Conservation (phyloP, 2,113 vertebrate species). For the Tretioscincus oriximinensis region DNA sequence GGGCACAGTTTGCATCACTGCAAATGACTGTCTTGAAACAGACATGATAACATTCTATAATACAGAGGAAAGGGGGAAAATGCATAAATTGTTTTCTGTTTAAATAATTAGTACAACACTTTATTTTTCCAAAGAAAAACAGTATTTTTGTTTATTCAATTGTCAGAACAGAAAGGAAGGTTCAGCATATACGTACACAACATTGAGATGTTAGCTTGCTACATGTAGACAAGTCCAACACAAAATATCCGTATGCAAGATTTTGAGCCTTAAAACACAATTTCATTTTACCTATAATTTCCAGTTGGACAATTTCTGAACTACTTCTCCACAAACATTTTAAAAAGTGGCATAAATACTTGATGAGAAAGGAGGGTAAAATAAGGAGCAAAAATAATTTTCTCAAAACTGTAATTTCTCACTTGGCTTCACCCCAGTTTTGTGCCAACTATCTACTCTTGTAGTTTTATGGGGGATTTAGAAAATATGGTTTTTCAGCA, state of each 20-base stretch:
- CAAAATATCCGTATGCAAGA: too few species aligned
- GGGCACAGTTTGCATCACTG: too few species aligned
- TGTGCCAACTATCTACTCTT: slow-evolving; percentile 5
- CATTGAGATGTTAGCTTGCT: not conserved
- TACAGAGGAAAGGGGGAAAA: too few species aligned
- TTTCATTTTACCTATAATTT: slow-evolving; percentile 8
- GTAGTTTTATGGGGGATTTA: slow-evolving; percentile 25
- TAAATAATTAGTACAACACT: too few species aligned
- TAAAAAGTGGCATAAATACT: slow-evolving; percentile 20
- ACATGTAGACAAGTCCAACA: not conserved
- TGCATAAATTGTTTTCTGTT: too few species aligned
- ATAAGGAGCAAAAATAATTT: slow-evolving; percentile 21
- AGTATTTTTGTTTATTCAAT: not conserved
- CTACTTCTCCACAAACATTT: not conserved
- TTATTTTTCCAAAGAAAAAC: too few species aligned
- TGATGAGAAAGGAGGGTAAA: slow-evolving; percentile 22
- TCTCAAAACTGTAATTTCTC: slow-evolving; percentile 41
- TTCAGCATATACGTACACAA: too few species aligned
- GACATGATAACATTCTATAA: too few species aligned
- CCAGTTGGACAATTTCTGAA: not conserved
- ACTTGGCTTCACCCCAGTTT: slow-evolving; percentile 42
- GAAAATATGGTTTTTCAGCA: not conserved
- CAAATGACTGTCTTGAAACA: too few species aligned
- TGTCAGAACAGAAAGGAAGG: not conserved
- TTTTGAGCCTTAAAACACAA: not conserved